Evolutionary conservation across 2,797 vertebrate species (phyloP).

Genomic region (Halcyon smyrnensis): DNA sequence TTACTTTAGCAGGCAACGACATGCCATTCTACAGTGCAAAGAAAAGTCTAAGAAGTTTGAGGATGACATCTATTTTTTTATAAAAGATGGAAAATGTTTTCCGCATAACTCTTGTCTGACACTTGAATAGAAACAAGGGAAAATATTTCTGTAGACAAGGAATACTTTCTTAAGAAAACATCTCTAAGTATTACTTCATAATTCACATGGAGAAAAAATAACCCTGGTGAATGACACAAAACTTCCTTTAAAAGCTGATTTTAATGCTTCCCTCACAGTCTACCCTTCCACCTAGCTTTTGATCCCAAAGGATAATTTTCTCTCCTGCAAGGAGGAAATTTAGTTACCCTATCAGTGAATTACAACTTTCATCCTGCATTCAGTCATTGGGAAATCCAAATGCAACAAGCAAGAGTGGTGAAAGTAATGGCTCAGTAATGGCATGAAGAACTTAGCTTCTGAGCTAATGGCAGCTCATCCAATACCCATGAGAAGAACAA

Average conservation of each 20-base stretch:
- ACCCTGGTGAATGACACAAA: background rate
- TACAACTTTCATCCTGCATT: background rate
- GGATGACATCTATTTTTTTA: background rate
- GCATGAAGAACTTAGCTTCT: rapidly evolving
- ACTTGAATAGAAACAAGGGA: background rate
- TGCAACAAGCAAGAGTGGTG: background rate
- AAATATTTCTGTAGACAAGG: background rate
- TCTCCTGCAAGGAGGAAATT: background rate
- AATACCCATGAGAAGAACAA: background rate
- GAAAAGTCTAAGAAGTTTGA: background rate
- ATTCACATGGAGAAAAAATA: background rate
- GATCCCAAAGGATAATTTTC: background rate
- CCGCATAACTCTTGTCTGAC: background rate
- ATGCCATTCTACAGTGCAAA: background rate
- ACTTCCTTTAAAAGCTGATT: background rate
- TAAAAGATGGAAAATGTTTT: background rate
- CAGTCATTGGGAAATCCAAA: background rate
- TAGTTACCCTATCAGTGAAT: background rate
- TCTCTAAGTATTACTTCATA: background rate
- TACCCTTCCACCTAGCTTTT: background rate
- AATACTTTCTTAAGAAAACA: background rate
- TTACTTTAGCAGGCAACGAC: background rate
- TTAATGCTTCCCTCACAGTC: background rate
- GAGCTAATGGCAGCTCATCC: background rate
- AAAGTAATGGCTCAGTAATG: background rate